These are phyloP conservation scores for Ailuropoda melanoleuca DNA, from an alignment of 2,113 vertebrate species.

Conservation along the genomic window DNA sequence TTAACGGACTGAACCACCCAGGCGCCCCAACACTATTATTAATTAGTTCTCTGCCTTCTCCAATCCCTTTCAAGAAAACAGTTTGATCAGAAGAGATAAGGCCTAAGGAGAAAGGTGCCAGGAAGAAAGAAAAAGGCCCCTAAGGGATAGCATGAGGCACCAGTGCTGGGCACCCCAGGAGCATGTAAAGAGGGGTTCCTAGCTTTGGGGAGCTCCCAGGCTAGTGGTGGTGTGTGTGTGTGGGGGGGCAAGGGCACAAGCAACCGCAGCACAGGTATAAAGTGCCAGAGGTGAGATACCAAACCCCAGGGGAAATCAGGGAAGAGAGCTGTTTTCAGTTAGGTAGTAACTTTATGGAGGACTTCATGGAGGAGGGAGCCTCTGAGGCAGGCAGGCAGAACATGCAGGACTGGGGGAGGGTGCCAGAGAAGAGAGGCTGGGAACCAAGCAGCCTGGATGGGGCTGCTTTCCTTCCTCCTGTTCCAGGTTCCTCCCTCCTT, in stretches of 20 bases:
- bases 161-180: not conserved
- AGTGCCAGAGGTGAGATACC: not conserved
- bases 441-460: not conserved
- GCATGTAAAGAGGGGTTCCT: accelerated
- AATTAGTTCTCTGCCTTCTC: not conserved
- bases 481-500: not conserved
- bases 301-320: not conserved
- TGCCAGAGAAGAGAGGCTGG: not conserved
- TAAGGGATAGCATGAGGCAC: accelerated
- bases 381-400: not conserved
- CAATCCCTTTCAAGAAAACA: not conserved
- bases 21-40: too few species aligned
- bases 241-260: accelerated
- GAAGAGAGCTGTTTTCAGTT: not conserved
- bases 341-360: not conserved
- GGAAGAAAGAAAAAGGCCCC: not conserved
- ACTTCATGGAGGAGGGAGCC: not conserved
- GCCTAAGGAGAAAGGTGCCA: not conserved
- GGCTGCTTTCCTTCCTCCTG: not conserved
- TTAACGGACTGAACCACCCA: too few species aligned
- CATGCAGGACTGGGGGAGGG: accelerated
- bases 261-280: not conserved
- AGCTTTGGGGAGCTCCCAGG: not conserved
- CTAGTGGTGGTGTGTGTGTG: not conserved
- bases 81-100: not conserved